phyloP scores from a whole-genome alignment of 2,113 vertebrate genomes.

The Petaurus breviceps region DNA sequence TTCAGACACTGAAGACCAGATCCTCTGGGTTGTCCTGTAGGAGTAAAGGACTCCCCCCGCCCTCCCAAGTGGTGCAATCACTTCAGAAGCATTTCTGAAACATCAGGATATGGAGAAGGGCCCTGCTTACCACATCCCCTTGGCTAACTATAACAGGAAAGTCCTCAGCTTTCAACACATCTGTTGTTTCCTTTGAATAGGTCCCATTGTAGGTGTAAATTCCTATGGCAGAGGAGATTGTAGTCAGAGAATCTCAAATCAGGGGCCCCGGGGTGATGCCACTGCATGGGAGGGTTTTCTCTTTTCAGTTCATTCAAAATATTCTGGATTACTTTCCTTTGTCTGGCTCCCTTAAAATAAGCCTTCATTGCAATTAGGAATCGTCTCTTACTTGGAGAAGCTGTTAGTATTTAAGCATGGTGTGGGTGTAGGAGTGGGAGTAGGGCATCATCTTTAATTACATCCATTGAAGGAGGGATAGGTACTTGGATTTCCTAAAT shows the following conservation, averaged over 20 bases:
- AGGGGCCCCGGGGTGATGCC: not conserved
- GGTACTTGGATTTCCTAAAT: not conserved
- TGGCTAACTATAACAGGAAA: conserved; percentile 64
- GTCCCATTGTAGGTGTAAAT: conserved; percentile 38
- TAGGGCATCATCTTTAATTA: not conserved
- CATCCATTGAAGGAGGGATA: not conserved
- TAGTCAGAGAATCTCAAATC: conserved; percentile 32
- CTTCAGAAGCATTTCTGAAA: conserved; percentile 43
- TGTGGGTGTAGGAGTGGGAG: not conserved
- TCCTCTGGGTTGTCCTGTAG: conserved; percentile 17
- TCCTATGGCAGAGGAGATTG: conserved; percentile 44
- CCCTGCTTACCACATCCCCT: conserved; percentile 73
- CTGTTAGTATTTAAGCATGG: not conserved
- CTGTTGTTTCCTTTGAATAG: conserved; percentile 68
- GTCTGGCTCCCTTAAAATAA: not conserved
- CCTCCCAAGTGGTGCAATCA: conserved; percentile 15
- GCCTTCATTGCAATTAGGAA: not conserved
- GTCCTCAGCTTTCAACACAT: conserved; percentile 56
- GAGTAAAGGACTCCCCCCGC: conserved; percentile 49
- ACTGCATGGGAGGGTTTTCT: not conserved
- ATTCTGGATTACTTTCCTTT: not conserved
- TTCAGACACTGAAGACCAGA: accelerated
- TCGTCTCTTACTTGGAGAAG: not conserved
- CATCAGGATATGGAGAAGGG: conserved; percentile 54
- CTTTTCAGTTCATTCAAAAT: not conserved